phyloP scores from a whole-genome alignment of 2,888 invertebrate species.

The Drosophila melanocephala region DNA sequence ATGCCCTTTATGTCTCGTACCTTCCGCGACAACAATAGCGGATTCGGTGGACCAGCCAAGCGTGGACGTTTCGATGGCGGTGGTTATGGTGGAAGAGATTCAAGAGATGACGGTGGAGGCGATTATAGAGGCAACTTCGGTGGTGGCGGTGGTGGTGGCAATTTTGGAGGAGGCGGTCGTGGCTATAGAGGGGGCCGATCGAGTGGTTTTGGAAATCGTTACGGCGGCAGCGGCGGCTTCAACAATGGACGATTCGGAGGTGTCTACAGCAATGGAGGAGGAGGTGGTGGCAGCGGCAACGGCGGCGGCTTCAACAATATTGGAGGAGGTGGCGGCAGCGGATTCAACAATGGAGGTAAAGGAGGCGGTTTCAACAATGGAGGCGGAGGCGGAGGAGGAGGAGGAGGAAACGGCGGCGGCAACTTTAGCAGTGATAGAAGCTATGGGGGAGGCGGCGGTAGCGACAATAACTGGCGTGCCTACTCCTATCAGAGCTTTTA shows the following conservation, averaged over 20 bases:
- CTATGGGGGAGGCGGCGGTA: neutral
- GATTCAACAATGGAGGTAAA: slow-evolving; percentile 2
- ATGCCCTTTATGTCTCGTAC: slow-evolving; percentile 79
- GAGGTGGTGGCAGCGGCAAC: slow-evolving; percentile 16
- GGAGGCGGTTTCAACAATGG: slow-evolving; percentile 8
- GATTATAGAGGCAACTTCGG: neutral
- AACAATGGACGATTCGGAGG: slow-evolving; percentile 7
- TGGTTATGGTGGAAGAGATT: slow-evolving; percentile 58
- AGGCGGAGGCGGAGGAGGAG: neutral
- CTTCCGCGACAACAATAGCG: slow-evolving; percentile 59
- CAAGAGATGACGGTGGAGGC: slow-evolving; percentile 7
- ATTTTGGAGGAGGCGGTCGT: neutral
- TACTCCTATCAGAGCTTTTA: slow-evolving; percentile 1
- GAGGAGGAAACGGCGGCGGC: neutral
- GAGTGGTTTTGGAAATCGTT: neutral
- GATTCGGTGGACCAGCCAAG: slow-evolving; percentile 55
- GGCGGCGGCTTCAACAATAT: neutral
- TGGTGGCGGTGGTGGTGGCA: neutral
- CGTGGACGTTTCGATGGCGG: slow-evolving; percentile 64
- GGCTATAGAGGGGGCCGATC: neutral
- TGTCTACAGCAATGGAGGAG: slow-evolving; percentile 9
- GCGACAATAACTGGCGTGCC: neutral
- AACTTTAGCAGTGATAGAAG: slow-evolving; percentile 1
- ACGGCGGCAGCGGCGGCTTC: neutral
- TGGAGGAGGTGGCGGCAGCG: slow-evolving; percentile 2